Percentiles rank a stretch among this genome's conserved stretches.
Conservation (phyloP, 2,797 vertebrate genomes). For the Amblyopsis hoosieri region DNA sequence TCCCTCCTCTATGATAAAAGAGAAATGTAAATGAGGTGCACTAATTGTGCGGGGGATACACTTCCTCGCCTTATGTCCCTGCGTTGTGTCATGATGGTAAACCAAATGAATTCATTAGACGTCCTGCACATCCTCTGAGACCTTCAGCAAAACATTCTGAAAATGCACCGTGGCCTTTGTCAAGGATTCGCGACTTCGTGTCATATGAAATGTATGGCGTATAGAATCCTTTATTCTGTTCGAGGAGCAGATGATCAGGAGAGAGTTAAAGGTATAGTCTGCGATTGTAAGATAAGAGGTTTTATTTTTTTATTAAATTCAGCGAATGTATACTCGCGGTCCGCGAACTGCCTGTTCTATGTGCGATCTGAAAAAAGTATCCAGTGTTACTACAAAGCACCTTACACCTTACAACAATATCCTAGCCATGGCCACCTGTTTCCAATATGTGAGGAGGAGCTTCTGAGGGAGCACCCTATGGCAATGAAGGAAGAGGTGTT, state of each 20-base stretch:
- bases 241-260: neutral
- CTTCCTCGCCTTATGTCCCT: constrained; percentile 43
- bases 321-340: no score
- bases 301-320: no score
- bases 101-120: constrained; percentile 64
- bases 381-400: no score
- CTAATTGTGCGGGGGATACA: constrained; percentile 62
- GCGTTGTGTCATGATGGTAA: constrained; percentile 41
- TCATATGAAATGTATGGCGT: neutral
- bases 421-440: no score
- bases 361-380: no score
- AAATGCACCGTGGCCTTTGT: neutral
- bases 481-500: no score
- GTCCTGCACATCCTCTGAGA: constrained; percentile 54
- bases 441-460: no score
- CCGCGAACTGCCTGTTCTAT: no score
- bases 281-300: neutral
- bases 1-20: constrained; percentile 66
- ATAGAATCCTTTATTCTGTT: constrained; percentile 12
- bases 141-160: constrained; percentile 14
- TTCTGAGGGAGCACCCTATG: no score
- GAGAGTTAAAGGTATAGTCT: constrained; percentile 28
- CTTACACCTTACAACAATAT: no score
- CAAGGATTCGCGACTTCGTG: no score
- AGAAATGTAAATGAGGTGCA: constrained; percentile 67